Conservation (phyloP, 2,113 vertebrate genomes). For the Sebastes schlegelii region DNA sequence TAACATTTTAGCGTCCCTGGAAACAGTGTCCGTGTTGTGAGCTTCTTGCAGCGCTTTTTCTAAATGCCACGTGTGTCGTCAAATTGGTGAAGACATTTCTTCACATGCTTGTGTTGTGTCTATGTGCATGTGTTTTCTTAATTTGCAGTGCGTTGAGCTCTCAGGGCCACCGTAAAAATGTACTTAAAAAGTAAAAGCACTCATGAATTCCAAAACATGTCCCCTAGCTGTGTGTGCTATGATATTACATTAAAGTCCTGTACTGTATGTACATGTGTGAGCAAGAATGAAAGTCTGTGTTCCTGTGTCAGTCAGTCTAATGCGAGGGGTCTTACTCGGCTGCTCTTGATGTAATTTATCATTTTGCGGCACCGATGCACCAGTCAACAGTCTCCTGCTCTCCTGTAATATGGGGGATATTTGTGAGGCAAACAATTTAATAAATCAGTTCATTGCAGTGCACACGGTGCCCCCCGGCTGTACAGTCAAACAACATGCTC, state of each 20-base stretch:
- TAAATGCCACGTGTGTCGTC: no score
- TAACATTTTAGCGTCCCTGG: no score
- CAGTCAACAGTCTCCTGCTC: constrained; percentile 63
- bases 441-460: constrained; percentile 76
- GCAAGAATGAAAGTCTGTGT: not conserved
- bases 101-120: no score
- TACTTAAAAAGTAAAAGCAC: not conserved
- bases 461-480: constrained; percentile 55
- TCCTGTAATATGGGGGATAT: constrained; percentile 67
- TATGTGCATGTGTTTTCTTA: no score
- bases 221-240: not conserved
- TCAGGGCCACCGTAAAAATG: not conserved
- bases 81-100: no score
- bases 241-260: not conserved
- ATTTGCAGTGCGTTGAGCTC: no score
- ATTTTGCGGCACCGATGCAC: constrained; percentile 51
- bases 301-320: constrained; percentile 32
- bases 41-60: no score
- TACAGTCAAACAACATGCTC: constrained; percentile 68
- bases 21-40: no score
- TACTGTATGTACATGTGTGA: constrained; percentile 13
- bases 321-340: constrained; percentile 36
- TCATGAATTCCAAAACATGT: not conserved
- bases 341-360: constrained; percentile 67
- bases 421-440: constrained; percentile 76